Conservation (phyloP, 2,113 vertebrate genomes). For the Neotragus pygmaeus region DNA sequence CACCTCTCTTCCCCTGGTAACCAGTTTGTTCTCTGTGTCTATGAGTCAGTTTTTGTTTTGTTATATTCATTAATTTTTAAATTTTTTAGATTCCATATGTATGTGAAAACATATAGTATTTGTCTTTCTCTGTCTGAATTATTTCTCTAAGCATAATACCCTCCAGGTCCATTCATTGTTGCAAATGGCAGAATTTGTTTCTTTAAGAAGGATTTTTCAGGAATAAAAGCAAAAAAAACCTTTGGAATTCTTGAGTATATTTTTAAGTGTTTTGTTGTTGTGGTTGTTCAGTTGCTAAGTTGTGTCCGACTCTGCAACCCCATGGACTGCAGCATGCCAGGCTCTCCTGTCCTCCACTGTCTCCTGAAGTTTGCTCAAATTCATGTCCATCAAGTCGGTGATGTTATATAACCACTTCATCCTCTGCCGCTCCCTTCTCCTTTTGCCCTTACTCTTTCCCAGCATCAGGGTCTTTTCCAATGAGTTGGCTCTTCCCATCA, state of each 20-base stretch:
- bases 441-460: background rate
- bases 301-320: background rate
- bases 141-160: background rate
- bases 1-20: background rate
- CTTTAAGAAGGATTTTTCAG: conserved; percentile 28
- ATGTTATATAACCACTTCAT: background rate
- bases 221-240: background rate
- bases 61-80: background rate
- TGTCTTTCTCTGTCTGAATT: background rate
- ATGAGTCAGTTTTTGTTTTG: background rate
- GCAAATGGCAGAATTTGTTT: background rate
- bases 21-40: background rate
- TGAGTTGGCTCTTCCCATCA: background rate
- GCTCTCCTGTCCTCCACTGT: background rate
- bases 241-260: background rate
- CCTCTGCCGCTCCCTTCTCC: background rate
- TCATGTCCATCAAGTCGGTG: background rate
- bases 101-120: background rate
- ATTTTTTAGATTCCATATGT: background rate
- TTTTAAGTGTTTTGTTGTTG: background rate
- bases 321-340: background rate
- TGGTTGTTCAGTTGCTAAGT: background rate
- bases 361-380: background rate
- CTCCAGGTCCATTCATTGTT: background rate
- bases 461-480: background rate